phyloP scores from a whole-genome alignment of 2,888 invertebrate genomes.

The Zhuqinia jingwanae region DNA sequence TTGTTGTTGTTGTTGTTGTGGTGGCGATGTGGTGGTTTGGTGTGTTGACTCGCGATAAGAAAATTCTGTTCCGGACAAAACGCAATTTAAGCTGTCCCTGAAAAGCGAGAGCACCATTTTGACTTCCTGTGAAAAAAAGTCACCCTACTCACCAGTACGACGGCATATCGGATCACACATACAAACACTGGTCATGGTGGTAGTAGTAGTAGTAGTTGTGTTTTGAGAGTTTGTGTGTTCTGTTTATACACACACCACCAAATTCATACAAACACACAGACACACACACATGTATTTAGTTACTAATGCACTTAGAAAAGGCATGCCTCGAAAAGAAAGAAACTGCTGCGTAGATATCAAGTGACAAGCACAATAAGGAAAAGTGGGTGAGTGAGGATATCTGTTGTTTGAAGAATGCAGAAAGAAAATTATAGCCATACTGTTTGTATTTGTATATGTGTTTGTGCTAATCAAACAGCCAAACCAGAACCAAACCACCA shows the following conservation, averaged over 20 bases:
- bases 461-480: background rate
- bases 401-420: background rate
- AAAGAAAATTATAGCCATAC: background rate
- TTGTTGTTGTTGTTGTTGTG: background rate
- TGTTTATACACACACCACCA: constrained; percentile 1
- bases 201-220: no score
- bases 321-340: background rate
- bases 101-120: constrained; percentile 44
- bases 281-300: constrained; percentile 16
- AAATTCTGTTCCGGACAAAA: constrained; percentile 46
- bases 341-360: background rate
- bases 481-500: background rate
- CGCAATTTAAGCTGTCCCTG: constrained; percentile 55
- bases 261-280: background rate
- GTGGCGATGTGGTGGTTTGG: constrained; percentile 2
- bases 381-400: background rate
- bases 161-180: no score
- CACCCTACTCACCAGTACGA: background rate
- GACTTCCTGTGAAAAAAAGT: constrained; percentile 40
- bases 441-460: background rate
- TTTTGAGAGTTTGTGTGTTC: background rate
- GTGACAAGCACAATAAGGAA: constrained; percentile 1
- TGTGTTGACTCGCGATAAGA: constrained; percentile 51
- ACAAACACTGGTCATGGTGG: no score
- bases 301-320: background rate